Evolutionary conservation across 2,888 invertebrate species (phyloP).

Genomic region (Clusia tigrina): DNA sequence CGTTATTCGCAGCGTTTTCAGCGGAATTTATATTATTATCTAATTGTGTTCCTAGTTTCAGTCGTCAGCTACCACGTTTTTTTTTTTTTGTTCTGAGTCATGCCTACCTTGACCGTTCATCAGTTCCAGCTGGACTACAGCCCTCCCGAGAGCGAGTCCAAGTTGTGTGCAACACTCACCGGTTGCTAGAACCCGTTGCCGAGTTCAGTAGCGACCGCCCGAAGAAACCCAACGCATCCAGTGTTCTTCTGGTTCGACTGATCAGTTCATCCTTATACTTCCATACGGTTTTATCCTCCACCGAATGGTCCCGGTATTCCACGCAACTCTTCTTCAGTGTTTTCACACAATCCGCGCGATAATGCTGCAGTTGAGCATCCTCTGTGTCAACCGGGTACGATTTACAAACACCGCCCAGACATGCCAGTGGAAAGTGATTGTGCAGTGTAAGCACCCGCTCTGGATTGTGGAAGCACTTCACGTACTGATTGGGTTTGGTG

Average conservation of each 20-base stretch:
- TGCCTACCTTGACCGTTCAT: too few relatives aligned
- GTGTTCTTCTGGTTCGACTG: background rate
- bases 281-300: conserved; percentile 43
- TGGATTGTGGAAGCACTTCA: conserved; percentile 90
- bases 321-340: conserved; percentile 35
- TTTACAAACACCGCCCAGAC: conserved; percentile 67
- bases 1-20: too few relatives aligned
- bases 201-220: too few relatives aligned
- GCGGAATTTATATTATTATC: too few relatives aligned
- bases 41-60: too few relatives aligned
- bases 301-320: conserved; percentile 21
- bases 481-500: conserved; percentile 84
- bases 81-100: too few relatives aligned
- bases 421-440: conserved; percentile 88
- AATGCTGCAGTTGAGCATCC: conserved; percentile 46
- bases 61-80: too few relatives aligned
- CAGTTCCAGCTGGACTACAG: too few relatives aligned
- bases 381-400: conserved; percentile 35
- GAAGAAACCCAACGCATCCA: conserved; percentile 7
- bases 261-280: conserved; percentile 26
- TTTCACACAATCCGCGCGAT: conserved; percentile 31
- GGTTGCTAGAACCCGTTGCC: too few relatives aligned
- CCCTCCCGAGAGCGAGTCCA: too few relatives aligned
- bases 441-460: conserved; percentile 83
- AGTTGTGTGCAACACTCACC: too few relatives aligned